A percentile compares a stretch with the other conserved stretches of the same genome.
Evolutionary conservation across 2,113 vertebrate species (phyloP).

Genomic region (Tautogolabrus adspersus): DNA sequence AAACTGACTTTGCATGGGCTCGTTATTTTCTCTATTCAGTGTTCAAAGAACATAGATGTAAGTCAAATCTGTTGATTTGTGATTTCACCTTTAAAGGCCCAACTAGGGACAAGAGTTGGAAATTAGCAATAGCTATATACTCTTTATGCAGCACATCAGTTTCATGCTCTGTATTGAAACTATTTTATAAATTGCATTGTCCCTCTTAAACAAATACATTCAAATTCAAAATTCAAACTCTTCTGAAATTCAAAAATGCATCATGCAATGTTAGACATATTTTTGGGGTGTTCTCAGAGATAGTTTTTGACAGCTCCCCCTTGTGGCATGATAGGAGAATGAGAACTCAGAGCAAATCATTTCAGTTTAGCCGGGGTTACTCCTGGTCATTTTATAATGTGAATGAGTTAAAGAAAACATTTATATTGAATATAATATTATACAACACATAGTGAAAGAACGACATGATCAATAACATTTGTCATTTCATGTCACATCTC

Average conservation of each 20-base stretch:
- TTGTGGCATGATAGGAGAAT: slow-evolving; percentile 41
- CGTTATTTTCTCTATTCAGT: neutral
- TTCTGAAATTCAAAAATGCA: neutral
- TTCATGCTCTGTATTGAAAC: too few species aligned
- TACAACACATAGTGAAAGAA: too few species aligned
- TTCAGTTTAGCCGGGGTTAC: neutral
- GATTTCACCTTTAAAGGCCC: neutral
- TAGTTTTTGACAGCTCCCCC: slow-evolving; percentile 50
- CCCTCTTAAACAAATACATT: too few species aligned
- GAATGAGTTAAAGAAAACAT: neutral
- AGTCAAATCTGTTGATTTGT: neutral
- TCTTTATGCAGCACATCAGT: too few species aligned
- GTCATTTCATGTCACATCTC: too few species aligned
- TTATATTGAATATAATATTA: too few species aligned
- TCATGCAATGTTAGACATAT: neutral
- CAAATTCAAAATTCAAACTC: neutral
- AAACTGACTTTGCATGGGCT: neutral
- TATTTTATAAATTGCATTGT: too few species aligned
- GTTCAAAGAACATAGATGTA: neutral
- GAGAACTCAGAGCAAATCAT: neutral
- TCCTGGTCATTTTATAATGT: neutral
- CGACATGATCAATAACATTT: too few species aligned
- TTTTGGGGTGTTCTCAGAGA: neutral
- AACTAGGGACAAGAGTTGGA: too few species aligned
- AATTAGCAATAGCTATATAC: too few species aligned